Conservation (phyloP, 2,797 vertebrate genomes). For the Hyperoplus immaculatus region DNA sequence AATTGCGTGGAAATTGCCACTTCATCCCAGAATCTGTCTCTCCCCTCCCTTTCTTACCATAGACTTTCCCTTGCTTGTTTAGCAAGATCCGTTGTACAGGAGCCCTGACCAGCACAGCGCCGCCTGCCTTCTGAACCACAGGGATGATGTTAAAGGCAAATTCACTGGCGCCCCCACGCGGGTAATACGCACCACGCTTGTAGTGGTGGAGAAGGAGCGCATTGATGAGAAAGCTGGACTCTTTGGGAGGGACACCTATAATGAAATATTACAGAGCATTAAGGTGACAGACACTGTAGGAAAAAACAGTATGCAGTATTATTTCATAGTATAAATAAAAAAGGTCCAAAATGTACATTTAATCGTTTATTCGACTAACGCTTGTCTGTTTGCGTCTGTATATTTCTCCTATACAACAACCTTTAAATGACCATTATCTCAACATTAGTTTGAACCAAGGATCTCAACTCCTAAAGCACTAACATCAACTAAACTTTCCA, state of each 20-base stretch:
- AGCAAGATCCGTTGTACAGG: constrained; percentile 84
- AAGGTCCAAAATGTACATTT: too few relatives aligned
- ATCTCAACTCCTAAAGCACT: too few relatives aligned
- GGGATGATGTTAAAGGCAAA: constrained; percentile 87
- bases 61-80: constrained; percentile 72
- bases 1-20: neutral
- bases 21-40: neutral
- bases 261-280: neutral
- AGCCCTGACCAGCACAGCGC: constrained; percentile 85
- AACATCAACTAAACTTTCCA: too few relatives aligned
- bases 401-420: too few relatives aligned
- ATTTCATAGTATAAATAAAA: too few relatives aligned
- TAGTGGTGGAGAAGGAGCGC: constrained; percentile 88
- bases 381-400: too few relatives aligned
- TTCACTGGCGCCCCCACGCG: constrained; percentile 86
- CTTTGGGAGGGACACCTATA: constrained; percentile 86
- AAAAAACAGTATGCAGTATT: too few relatives aligned
- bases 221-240: constrained; percentile 90
- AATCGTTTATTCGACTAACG: too few relatives aligned
- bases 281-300: neutral
- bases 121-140: constrained; percentile 84
- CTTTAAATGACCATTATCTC: too few relatives aligned
- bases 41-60: constrained; percentile 70
- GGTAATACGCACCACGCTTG: constrained; percentile 89
- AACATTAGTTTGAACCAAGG: too few relatives aligned